Evolutionary conservation across 2,113 vertebrate genomes (phyloP).

Genomic region (Argyrosomus japonicus): DNA sequence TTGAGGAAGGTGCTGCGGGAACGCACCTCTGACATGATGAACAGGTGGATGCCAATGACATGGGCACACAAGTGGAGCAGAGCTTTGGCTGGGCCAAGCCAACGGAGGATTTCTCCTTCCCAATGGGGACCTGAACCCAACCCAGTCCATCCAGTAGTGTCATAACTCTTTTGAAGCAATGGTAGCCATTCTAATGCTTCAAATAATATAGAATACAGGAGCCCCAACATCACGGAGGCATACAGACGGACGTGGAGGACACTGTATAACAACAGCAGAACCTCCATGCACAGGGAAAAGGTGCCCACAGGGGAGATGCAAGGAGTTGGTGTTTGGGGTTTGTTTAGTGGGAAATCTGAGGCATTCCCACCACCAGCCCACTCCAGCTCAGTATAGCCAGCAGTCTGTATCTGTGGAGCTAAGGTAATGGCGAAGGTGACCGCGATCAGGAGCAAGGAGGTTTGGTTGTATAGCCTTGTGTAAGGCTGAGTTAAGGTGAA

Average conservation of each 20-base stretch:
- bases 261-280: conserved; percentile 94
- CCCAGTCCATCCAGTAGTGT: conserved; percentile 38
- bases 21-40: conserved; percentile 97
- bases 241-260: conserved; percentile 96
- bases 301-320: conserved; percentile 95
- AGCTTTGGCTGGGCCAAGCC: conserved; percentile 91
- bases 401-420: conserved; percentile 89
- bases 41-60: conserved; percentile 93
- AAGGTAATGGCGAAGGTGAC: conserved; percentile 92
- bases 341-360: conserved; percentile 23
- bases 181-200: conserved; percentile 92
- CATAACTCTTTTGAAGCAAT: conserved; percentile 74
- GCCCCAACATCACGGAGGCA: conserved; percentile 91
- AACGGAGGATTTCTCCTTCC: conserved; percentile 77
- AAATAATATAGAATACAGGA: conserved; percentile 93
- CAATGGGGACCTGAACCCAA: background rate
- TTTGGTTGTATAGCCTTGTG: conserved; percentile 89
- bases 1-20: conserved; percentile 98
- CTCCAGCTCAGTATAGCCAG: conserved; percentile 75
- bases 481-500: conserved; percentile 94
- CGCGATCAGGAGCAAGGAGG: conserved; percentile 89
- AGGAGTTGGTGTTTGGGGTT: conserved; percentile 54
- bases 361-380: conserved; percentile 77
- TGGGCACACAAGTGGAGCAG: conserved; percentile 95
- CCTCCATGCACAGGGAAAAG: conserved; percentile 96